Evolutionary conservation across 1,140 invertebrate genomes (phyloP), one percentile per base, ranked within the genome.

Genomic region (Armadillidium nasatum): DNA sequence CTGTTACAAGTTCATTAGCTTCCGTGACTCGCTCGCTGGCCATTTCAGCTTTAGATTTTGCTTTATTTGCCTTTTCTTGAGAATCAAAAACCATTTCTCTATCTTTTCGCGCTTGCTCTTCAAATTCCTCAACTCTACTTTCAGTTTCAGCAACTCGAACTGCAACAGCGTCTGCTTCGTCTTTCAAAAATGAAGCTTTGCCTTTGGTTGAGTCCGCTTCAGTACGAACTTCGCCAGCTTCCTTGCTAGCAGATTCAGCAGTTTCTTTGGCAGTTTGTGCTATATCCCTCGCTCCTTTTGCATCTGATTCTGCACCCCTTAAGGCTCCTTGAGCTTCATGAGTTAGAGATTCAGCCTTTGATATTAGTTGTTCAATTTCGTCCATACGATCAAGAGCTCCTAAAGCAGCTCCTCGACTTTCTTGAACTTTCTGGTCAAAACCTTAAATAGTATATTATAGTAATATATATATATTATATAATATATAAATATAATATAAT

Each of bases 391-490:
- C 80, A 46, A 96, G 83, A 13, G 94, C 91, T 68, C 89, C 85
- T 50, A 91, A 85, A 0, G 94, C 93, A 77, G 88, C 88, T 9
- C 86, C 85, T 68, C 91, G 90, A 75, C 92, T 95, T 67, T 90
- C 89, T 80, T 93, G 89, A 2, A 97, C 94, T 85, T 95, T 89
- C 66, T 91, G 88, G 83, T 97, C 94, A 86, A 97, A 98, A 83
- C 92, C 94, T 80, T 66, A 3, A n/a, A n/a, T n/a, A n/a, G n/a
- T n/a, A n/a, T n/a, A n/a, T n/a, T n/a, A n/a, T n/a, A n/a, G n/a
- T n/a, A n/a, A 11, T 21, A 33, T 33, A 33, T 33, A 33, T 33
- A 33, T 33, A 33, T 3, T 33, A 33, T 33, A 33, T 44, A 74
- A 19, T 54, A 6, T 50, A 46, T 33, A 15, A 50, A 22, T 71